Evolutionary conservation across 2,113 vertebrate species (phyloP).

Genomic region (Narcine bancroftii): DNA sequence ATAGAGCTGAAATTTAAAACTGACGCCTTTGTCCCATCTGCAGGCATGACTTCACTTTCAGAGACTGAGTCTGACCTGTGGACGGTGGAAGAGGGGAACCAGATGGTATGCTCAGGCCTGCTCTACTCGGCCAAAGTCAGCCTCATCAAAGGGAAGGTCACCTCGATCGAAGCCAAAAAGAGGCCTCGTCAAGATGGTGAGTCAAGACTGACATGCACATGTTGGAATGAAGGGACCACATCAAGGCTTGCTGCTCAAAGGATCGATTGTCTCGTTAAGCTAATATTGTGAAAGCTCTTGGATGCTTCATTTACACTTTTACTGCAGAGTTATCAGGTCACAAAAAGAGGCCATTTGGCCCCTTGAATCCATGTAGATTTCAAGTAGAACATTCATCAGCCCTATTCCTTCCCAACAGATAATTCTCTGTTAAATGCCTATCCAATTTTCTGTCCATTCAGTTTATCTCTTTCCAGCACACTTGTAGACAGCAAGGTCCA

Average conservation of each 20-base stretch:
- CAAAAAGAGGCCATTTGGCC: too few species aligned
- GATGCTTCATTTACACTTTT: neutral
- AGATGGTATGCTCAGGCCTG: slow-evolving; percentile 72
- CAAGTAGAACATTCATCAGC: too few species aligned
- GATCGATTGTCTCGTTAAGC: neutral
- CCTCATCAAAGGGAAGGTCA: slow-evolving; percentile 66
- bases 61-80: slow-evolving; percentile 66
- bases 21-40: neutral
- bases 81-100: slow-evolving; percentile 87
- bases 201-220: too few species aligned
- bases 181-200: slow-evolving; percentile 62
- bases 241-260: neutral
- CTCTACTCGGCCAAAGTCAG: slow-evolving; percentile 73
- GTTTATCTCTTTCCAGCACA: too few species aligned
- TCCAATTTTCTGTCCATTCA: too few species aligned
- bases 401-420: too few species aligned
- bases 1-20: too few species aligned
- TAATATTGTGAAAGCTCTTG: neutral
- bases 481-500: too few species aligned
- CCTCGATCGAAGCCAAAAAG: slow-evolving; percentile 63
- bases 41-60: slow-evolving; percentile 72
- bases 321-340: too few species aligned
- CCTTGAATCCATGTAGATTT: too few species aligned
- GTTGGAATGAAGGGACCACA: too few species aligned
- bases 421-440: too few species aligned